phyloP scores from a whole-genome alignment of 2,797 vertebrate genomes.

The Oophaga sylvatica region DNA sequence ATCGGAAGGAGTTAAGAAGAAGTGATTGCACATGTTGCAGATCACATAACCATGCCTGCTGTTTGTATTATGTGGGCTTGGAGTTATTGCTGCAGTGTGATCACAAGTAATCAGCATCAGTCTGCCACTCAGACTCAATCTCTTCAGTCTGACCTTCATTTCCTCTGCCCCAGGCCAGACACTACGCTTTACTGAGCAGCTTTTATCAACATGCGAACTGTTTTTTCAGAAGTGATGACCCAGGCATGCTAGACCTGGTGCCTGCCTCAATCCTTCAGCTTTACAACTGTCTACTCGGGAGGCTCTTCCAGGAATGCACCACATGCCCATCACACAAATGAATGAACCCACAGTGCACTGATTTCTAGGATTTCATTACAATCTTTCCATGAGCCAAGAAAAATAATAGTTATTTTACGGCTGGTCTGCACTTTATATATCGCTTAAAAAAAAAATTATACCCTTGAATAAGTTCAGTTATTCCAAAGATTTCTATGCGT shows the following conservation, averaged over 20 bases:
- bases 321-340: slow-evolving; percentile 28
- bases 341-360: slow-evolving; percentile 16
- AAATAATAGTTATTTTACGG: slow-evolving; percentile 9
- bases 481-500: background rate
- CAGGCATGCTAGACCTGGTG: slow-evolving; percentile 37
- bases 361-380: slow-evolving; percentile 25
- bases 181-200: slow-evolving; percentile 43
- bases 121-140: slow-evolving; percentile 40
- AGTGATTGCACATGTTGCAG: slow-evolving; percentile 6
- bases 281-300: slow-evolving; percentile 16
- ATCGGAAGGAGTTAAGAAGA: slow-evolving; percentile 15
- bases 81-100: slow-evolving; percentile 6
- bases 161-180: slow-evolving; percentile 52
- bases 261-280: slow-evolving; percentile 31
- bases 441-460: background rate
- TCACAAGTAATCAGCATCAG: slow-evolving; percentile 50
- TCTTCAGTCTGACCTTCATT: slow-evolving; percentile 53
- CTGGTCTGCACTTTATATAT: background rate
- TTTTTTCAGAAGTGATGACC: slow-evolving; percentile 40
- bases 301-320: slow-evolving; percentile 16
- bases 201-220: slow-evolving; percentile 29
- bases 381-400: background rate
- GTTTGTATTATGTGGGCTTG: slow-evolving; percentile 30
- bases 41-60: slow-evolving; percentile 19
- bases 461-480: background rate